These are phyloP conservation scores for Cyprinodon brontotheroides DNA, from an alignment of 2,113 vertebrate species.

Conservation along the genomic window DNA sequence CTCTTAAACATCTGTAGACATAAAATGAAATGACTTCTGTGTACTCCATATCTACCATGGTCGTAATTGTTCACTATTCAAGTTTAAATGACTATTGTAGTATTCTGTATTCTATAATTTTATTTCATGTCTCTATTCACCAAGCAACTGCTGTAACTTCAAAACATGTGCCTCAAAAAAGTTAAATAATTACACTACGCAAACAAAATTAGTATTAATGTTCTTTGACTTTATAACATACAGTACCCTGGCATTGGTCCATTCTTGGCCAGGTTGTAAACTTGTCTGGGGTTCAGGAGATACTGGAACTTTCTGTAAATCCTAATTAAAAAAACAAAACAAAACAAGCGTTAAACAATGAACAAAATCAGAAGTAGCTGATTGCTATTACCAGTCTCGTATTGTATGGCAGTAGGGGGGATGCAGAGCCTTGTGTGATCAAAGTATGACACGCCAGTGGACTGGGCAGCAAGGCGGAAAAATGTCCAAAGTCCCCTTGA, in stretches of 20 bases:
- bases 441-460: constrained; percentile 21
- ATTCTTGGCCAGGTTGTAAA: constrained; percentile 91
- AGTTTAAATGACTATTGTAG: too few relatives aligned
- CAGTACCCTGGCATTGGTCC: constrained; percentile 95
- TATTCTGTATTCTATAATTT: too few relatives aligned
- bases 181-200: neutral
- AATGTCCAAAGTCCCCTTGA: constrained; percentile 58
- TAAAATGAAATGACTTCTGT: too few relatives aligned
- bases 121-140: too few relatives aligned
- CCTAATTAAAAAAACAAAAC: constrained; percentile 70
- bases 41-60: too few relatives aligned
- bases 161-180: neutral
- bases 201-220: neutral
- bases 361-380: neutral
- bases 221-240: constrained; percentile 34
- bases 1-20: too few relatives aligned
- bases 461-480: constrained; percentile 58
- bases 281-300: constrained; percentile 93
- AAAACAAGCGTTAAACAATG: neutral
- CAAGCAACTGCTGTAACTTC: neutral
- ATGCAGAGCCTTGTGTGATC: constrained; percentile 26
- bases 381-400: neutral
- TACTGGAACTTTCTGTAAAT: constrained; percentile 97
- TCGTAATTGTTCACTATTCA: too few relatives aligned
- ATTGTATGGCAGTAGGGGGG: neutral